Conservation (phyloP, 1,140 invertebrate species). For the Diorhabda elongata region DNA sequence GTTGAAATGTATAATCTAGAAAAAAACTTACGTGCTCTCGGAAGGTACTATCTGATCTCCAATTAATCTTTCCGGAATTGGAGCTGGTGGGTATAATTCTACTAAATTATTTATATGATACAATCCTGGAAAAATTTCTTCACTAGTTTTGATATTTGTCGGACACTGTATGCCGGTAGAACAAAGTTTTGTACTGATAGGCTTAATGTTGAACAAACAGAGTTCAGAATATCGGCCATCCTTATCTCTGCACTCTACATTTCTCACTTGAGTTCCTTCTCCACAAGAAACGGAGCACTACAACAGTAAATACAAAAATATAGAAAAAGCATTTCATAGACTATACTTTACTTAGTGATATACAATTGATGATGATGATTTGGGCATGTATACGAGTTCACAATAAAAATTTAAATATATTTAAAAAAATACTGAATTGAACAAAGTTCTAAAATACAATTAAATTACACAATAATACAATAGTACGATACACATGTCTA, state of each 20-base stretch:
- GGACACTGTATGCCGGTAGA: conserved; percentile 64
- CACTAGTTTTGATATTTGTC: conserved; percentile 33
- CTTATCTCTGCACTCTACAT: conserved; percentile 68
- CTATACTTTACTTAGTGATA: too few relatives aligned
- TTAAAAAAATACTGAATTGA: too few relatives aligned
- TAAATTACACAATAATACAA: too few relatives aligned
- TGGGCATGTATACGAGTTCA: too few relatives aligned
- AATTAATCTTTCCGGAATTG: conserved; percentile 61
- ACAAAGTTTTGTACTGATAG: conserved; percentile 59
- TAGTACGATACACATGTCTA: too few relatives aligned
- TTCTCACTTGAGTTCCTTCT: conserved; percentile 73
- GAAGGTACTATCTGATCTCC: conserved; percentile 66
- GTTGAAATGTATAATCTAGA: too few relatives aligned
- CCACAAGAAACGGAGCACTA: conserved; percentile 87
- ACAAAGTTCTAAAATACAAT: too few relatives aligned
- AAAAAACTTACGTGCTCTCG: conserved; percentile 66
- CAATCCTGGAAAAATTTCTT: conserved; percentile 47
- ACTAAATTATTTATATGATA: conserved; percentile 63
- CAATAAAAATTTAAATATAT: too few relatives aligned
- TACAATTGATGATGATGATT: too few relatives aligned
- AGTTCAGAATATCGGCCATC: conserved; percentile 46
- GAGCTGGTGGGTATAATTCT: conserved; percentile 63
- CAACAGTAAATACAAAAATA: not conserved
- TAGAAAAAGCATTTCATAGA: too few relatives aligned
- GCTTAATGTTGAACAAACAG: conserved; percentile 55